phyloP scores from a whole-genome alignment of 2,113 vertebrate genomes.

The Anser brachyrhynchus region DNA sequence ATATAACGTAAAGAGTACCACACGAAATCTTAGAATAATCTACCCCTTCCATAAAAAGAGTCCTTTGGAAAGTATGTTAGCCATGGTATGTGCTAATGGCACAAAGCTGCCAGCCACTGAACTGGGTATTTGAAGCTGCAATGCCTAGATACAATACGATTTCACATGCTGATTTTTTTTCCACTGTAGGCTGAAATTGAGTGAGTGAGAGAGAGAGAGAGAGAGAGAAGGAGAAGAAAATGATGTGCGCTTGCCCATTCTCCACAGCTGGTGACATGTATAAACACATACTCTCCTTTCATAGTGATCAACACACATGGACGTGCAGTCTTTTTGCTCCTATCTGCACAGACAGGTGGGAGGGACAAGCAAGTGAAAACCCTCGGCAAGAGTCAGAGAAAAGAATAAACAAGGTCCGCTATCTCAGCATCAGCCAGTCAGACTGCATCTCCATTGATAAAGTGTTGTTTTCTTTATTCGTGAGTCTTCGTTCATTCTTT shows the following conservation, averaged over 20 bases:
- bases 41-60: neutral
- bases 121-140: neutral
- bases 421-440: slow-evolving; percentile 5
- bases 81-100: neutral
- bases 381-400: neutral
- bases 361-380: neutral
- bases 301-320: neutral
- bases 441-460: slow-evolving; percentile 19
- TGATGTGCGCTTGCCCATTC: neutral
- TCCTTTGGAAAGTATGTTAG: neutral
- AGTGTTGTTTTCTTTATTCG: slow-evolving; percentile 39
- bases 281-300: neutral
- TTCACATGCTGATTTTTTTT: neutral
- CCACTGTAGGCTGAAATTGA: neutral
- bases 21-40: neutral
- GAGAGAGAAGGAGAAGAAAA: neutral
- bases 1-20: neutral
- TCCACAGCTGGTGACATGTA: neutral
- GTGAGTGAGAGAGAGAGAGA: no score
- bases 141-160: neutral
- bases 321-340: neutral
- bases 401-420: neutral
- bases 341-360: neutral
- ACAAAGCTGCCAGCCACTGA: neutral
- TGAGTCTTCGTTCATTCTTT: slow-evolving; percentile 67